Evolutionary conservation across 2,888 invertebrate genomes (phyloP).

Genomic region (Meandrusa payeni): DNA sequence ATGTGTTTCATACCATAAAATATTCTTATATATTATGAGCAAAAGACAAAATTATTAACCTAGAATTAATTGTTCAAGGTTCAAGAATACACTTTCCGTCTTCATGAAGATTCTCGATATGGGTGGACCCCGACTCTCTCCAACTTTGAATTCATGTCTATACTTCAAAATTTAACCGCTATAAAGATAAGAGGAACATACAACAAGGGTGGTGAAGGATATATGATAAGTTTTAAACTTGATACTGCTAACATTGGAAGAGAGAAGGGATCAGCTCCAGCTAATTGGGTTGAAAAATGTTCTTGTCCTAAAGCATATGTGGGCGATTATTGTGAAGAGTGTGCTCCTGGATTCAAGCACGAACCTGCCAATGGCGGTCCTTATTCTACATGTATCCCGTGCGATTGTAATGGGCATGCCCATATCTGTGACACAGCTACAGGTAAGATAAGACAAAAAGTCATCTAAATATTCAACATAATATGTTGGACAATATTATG

Average conservation of each 20-base stretch:
- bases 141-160: slow-evolving; percentile 93
- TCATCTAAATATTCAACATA: too few species aligned
- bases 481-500: too few species aligned
- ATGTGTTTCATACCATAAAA: too few species aligned
- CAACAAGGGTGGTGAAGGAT: slow-evolving; percentile 90
- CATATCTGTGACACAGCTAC: slow-evolving; percentile 97
- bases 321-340: slow-evolving; percentile 98
- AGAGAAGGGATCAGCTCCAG: slow-evolving; percentile 83
- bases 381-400: slow-evolving; percentile 96
- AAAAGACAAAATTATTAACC: not conserved
- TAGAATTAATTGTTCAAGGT: slow-evolving; percentile 61
- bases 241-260: slow-evolving; percentile 93
- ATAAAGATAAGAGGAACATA: slow-evolving; percentile 97
- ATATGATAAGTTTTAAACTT: slow-evolving; percentile 92
- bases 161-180: slow-evolving; percentile 95
- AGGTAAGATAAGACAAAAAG: too few species aligned
- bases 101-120: slow-evolving; percentile 95
- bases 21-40: too few species aligned
- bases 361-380: slow-evolving; percentile 95
- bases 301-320: slow-evolving; percentile 93
- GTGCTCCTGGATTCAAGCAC: slow-evolving; percentile 96
- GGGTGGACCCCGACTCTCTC: slow-evolving; percentile 96
- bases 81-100: slow-evolving; percentile 90
- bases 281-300: slow-evolving; percentile 97
- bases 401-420: slow-evolving; percentile 98